phyloP scores from a whole-genome alignment of 2,888 invertebrate genomes.

The Apamea sordens region DNA sequence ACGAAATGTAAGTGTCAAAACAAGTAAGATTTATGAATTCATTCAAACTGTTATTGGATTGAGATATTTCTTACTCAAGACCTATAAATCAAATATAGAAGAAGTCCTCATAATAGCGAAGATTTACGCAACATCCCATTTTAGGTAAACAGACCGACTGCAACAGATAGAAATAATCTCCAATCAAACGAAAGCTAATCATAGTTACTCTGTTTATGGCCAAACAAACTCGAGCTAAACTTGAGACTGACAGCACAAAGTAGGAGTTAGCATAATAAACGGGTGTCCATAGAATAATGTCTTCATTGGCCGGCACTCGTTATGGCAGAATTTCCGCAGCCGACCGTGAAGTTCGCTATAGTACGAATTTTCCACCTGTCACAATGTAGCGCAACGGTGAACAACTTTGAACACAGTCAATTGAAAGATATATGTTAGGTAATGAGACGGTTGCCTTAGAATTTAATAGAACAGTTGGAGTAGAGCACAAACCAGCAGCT shows the following conservation, averaged over 20 bases:
- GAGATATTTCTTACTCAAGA: background rate
- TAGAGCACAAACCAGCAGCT: background rate
- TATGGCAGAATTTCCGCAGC: constrained; percentile 57
- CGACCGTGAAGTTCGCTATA: constrained; percentile 61
- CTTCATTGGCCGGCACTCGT: constrained; percentile 65
- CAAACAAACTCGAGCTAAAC: constrained; percentile 48
- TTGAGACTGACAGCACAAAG: constrained; percentile 54
- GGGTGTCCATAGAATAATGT: constrained; percentile 61
- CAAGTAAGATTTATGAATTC: background rate
- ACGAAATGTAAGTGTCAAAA: background rate
- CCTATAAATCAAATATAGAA: background rate
- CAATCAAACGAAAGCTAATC: constrained; percentile 32
- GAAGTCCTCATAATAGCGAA: background rate
- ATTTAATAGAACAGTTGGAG: background rate
- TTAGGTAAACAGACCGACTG: constrained; percentile 15
- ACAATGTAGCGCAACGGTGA: constrained; percentile 45
- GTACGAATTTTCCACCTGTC: constrained; percentile 41
- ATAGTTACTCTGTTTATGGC: constrained; percentile 24
- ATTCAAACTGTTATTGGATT: background rate
- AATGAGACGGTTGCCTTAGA: background rate
- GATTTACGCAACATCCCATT: background rate
- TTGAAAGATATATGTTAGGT: constrained; percentile 14
- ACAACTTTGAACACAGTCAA: background rate
- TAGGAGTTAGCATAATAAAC: constrained; percentile 57
- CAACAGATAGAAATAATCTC: constrained; percentile 31